Evolutionary conservation across 2,888 invertebrate genomes (phyloP), one percentile per base, ranked within the genome.

Genomic region (Erebia ligea): DNA sequence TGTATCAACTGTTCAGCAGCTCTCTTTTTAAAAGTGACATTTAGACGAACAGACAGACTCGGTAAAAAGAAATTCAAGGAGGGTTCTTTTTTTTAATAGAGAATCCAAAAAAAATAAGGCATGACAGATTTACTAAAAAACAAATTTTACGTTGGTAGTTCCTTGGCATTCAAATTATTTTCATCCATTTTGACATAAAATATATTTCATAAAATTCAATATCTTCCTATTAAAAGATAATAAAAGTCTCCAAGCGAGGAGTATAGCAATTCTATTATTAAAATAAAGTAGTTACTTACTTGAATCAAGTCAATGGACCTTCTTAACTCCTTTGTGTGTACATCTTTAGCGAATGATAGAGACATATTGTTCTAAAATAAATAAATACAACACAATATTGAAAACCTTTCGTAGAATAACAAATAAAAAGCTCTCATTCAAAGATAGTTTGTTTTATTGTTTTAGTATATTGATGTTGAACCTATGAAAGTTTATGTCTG

Each of bases 321-420:
- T 67, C 40, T 50, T 2, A 74, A 11, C 57, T 74, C 73, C n/a
- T 34, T 69, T 48, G n/a, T 8, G 19, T 63, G 52, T 57, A 59
- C 45, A 52, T 34, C 11, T 56, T 25, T 67, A 4, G 66, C 17
- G 42, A 25, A 17, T 17, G 54, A 64, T 57, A 57, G 42, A 11
- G 11, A 15, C 34, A 67, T 62, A 57, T 59, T 52, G 21, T 8
- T 67, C 74, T 74, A 59, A 66, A 73, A 74, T 2, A 48, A 50
- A 34, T 11, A 15, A 21, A 17, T 11, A 13, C 8, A 17, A 17
- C 3, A 25, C 21, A 57, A 25, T 25, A 25, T 19, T 13, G 19
- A 25, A 25, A 21, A 57, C 25, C 2, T 57, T 15, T 57, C 25
- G 5, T 57, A 57, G 25, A 25, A 57, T 34, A 25, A 13, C 25